Percentiles rank a stretch among this genome's conserved stretches.
Conservation (phyloP, 2,797 vertebrate genomes). For the Cichlasoma orientale region DNA sequence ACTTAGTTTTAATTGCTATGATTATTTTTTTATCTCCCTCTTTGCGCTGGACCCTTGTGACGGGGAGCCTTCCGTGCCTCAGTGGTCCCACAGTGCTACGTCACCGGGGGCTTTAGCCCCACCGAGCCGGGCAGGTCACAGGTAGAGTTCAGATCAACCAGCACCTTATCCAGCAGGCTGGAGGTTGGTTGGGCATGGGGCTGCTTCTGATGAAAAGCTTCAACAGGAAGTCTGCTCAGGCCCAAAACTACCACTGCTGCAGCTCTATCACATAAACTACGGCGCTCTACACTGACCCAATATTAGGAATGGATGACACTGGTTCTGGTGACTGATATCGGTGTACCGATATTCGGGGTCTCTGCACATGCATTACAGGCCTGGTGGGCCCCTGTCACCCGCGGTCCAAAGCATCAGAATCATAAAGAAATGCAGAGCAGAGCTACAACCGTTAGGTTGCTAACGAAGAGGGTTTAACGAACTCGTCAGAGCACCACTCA, state of each 20-base stretch:
- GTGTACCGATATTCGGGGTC: background rate
- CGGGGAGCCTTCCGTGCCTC: background rate
- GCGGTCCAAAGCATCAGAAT: rapidly evolving
- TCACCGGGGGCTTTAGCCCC: background rate
- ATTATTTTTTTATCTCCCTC: background rate
- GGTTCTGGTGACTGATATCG: background rate
- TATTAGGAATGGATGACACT: background rate
- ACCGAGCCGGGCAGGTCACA: background rate
- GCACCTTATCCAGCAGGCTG: background rate
- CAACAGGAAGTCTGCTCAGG: background rate
- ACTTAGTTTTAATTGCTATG: background rate
- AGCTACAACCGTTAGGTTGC: background rate
- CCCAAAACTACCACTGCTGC: background rate
- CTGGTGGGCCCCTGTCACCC: background rate
- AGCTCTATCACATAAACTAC: background rate
- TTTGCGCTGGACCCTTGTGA: background rate
- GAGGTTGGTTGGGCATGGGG: background rate
- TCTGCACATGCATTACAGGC: rapidly evolving
- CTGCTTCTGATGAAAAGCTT: background rate
- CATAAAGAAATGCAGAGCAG: background rate
- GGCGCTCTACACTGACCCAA: background rate
- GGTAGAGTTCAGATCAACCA: too few species aligned
- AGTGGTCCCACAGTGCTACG: background rate
- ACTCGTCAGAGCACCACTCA: rapidly evolving
- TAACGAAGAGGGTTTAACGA: background rate